Evolutionary conservation across 2,113 vertebrate genomes (phyloP).

Genomic region (Pseudolaguvia tuberculata): DNA sequence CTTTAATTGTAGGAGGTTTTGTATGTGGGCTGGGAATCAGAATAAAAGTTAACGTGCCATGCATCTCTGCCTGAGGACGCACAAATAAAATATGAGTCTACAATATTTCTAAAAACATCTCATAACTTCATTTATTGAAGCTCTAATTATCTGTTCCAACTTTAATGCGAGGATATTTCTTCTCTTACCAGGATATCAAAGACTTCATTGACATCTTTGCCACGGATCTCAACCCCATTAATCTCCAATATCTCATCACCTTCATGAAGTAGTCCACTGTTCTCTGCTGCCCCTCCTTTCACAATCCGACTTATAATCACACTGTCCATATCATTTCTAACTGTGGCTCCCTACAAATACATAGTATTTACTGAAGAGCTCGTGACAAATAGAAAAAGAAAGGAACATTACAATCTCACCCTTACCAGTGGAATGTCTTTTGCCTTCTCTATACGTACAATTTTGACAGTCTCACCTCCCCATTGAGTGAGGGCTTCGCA

Average conservation of each 20-base stretch:
- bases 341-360: constrained; percentile 83
- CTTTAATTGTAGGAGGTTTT: constrained; percentile 82
- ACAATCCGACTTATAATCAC: constrained; percentile 97
- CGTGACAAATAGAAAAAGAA: background rate
- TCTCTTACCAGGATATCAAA: constrained; percentile 90
- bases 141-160: background rate
- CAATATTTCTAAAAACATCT: background rate
- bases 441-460: constrained; percentile 93
- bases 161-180: no score
- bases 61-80: constrained; percentile 87
- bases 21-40: constrained; percentile 86
- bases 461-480: constrained; percentile 91
- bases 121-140: no score
- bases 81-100: background rate
- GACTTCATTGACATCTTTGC: constrained; percentile 97
- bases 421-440: constrained; percentile 90
- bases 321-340: constrained; percentile 95
- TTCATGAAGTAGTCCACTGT: constrained; percentile 89
- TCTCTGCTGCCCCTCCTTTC: constrained; percentile 91
- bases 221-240: constrained; percentile 90
- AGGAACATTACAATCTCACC: constrained; percentile 26
- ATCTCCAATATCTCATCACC: constrained; percentile 97
- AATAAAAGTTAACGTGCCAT: constrained; percentile 92
- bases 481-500: constrained; percentile 85
- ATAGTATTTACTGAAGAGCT: background rate